A percentile compares a stretch with the other conserved stretches of the same genome.
phyloP scores from a whole-genome alignment of 1,140 invertebrate genomes.

The Spodoptera frugiperda region DNA sequence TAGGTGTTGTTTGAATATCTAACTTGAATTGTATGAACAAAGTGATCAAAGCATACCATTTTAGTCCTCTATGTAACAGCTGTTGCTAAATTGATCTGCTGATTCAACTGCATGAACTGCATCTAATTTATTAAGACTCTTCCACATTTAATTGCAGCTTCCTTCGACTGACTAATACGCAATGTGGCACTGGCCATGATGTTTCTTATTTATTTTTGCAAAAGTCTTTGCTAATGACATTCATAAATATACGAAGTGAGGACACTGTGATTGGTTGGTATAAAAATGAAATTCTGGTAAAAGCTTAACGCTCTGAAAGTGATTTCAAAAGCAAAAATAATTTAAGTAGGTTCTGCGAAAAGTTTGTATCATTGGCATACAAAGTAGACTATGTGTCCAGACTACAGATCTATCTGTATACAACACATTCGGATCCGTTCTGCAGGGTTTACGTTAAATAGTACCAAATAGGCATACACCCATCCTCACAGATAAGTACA shows the following conservation, averaged over 20 bases:
- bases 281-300: too few species aligned
- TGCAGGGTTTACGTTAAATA: too few species aligned
- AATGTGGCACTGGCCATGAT: neutral
- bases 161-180: slow-evolving; percentile 21
- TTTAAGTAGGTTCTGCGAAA: too few species aligned
- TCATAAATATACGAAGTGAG: neutral
- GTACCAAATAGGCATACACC: too few species aligned
- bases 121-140: slow-evolving; percentile 30
- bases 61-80: slow-evolving; percentile 22
- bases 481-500: too few species aligned
- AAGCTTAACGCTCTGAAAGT: too few species aligned
- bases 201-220: neutral
- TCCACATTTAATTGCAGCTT: slow-evolving; percentile 27
- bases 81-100: slow-evolving; percentile 26
- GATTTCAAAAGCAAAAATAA: too few species aligned
- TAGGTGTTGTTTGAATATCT: neutral
- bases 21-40: neutral
- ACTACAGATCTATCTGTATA: too few species aligned
- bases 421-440: too few species aligned
- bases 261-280: too few species aligned
- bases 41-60: slow-evolving; percentile 9
- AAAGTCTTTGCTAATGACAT: neutral
- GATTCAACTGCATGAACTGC: slow-evolving; percentile 20
- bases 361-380: too few species aligned
- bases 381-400: too few species aligned